Conservation (phyloP, 2,113 vertebrate genomes). For the Excalfactoria chinensis region DNA sequence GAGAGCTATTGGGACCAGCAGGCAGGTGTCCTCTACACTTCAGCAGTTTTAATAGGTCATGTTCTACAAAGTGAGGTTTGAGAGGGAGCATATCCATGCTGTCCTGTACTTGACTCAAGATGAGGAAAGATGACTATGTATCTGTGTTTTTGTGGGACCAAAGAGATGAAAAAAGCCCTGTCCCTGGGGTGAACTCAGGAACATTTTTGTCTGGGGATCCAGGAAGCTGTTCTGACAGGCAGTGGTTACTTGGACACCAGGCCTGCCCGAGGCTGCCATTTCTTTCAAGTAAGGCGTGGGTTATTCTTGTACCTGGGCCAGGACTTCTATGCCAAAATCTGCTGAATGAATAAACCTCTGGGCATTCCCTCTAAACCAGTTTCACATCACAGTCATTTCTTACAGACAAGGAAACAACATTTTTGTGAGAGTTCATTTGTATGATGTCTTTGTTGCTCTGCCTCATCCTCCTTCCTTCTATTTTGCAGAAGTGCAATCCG, state of each 20-base stretch:
- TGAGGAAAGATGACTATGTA: background rate
- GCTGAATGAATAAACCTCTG: background rate
- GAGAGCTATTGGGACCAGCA: accelerated
- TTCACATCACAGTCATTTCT: background rate
- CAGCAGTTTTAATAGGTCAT: background rate
- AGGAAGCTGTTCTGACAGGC: background rate
- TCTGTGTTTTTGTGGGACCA: background rate
- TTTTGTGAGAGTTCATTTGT: background rate
- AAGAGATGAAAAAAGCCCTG: background rate
- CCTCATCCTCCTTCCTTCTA: background rate
- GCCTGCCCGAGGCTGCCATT: accelerated
- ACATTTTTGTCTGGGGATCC: background rate
- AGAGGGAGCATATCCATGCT: accelerated
- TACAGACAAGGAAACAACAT: background rate
- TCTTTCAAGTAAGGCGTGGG: background rate
- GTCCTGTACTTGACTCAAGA: background rate
- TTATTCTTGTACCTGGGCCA: background rate
- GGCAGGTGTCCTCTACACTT: background rate
- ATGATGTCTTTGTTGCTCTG: background rate
- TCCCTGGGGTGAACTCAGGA: accelerated
- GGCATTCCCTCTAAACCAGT: background rate
- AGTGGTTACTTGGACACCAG: background rate
- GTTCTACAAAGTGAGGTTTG: background rate
- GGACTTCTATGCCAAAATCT: background rate
- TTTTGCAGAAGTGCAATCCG: accelerated